Evolutionary conservation across 2,888 invertebrate genomes (phyloP), one percentile per base, ranked within the genome.

Genomic region (Lutraria lutraria): DNA sequence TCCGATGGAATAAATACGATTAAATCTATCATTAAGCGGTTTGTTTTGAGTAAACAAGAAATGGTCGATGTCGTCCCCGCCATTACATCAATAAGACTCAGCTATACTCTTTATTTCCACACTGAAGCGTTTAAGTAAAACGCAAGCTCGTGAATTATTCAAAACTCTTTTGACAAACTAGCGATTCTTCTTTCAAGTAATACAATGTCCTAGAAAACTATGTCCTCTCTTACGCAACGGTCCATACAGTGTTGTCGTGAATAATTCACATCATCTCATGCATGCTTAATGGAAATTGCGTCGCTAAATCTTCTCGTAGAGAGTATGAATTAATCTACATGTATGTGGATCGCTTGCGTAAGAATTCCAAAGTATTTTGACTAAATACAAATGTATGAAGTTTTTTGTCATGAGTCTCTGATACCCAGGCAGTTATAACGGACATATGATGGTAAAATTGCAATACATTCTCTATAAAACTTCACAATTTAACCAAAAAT

Each of bases 151-250:
- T 68, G 13, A 68, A 68, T 68, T 68, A 68, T 68, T 68, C 25
- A 68, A 68, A 68, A 68, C 25, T 25, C 25, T 68, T 10, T 68
- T 68, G 25, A 68, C 63, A 68, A 68, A 68, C 63, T 68, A 68
- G 25, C 12, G n/a, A n/a, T 68, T 25, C n/a, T 4, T 68, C n/a
- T 68, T 68, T 25, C n/a, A 68, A 68, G 6, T 0, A 25, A 12
- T 68, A 25, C 25, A 68, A 68, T 25, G 8, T 25, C 8, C 2
- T 2, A 4, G 43, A 43, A 43, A 43, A 43, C 43, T 4, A 43
- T 43, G 25, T 68, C 25, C 63, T 68, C 8, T 63, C 63, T n/a
- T n/a, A 63, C n/a, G 63, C 0, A 68, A 68, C 63, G 63, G 63
- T 68, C 63, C 63, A 25, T n/a, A n/a, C n/a, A 25, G 63, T 25